Conservation (phyloP, 2,797 vertebrate species). For the Trichosurus vulpecula region DNA sequence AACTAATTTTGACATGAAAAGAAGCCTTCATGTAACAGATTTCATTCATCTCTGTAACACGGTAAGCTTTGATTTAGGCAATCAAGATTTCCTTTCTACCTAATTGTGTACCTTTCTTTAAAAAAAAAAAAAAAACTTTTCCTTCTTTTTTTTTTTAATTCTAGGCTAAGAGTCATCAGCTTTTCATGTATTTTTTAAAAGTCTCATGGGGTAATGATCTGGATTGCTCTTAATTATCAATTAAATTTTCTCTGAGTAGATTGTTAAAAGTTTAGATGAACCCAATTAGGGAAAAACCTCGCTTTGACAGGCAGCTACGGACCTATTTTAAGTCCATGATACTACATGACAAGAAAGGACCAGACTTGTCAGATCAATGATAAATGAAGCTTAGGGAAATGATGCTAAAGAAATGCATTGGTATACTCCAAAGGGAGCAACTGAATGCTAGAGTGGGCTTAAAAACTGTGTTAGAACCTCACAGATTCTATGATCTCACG, state of each 20-base stretch:
- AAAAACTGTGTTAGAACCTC: slow-evolving; percentile 3
- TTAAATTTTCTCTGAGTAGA: slow-evolving; percentile 82
- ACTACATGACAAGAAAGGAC: slow-evolving; percentile 75
- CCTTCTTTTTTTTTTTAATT: slow-evolving; percentile 65
- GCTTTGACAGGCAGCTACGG: slow-evolving; percentile 71
- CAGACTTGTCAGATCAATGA: slow-evolving; percentile 73
- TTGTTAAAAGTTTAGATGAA: slow-evolving; percentile 82
- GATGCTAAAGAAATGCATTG: slow-evolving; percentile 68
- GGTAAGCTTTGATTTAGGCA: slow-evolving; percentile 83
- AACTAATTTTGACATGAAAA: slow-evolving; percentile 81
- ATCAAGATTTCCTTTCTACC: slow-evolving; percentile 80
- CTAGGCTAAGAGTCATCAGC: slow-evolving; percentile 76
- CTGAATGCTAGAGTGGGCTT: slow-evolving; percentile 36
- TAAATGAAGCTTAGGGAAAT: slow-evolving; percentile 72
- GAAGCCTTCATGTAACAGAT: slow-evolving; percentile 75
- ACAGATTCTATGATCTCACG: slow-evolving; percentile 9
- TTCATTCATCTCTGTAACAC: slow-evolving; percentile 76
- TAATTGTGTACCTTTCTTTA: slow-evolving; percentile 80
- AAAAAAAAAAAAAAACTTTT: slow-evolving; percentile 43
- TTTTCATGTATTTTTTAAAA: slow-evolving; percentile 84
- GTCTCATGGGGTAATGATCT: slow-evolving; percentile 74
- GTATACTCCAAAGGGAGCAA: slow-evolving; percentile 69
- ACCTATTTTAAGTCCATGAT: slow-evolving; percentile 76
- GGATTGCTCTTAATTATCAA: slow-evolving; percentile 85
- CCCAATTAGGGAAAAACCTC: slow-evolving; percentile 78